Evolutionary conservation across 2,888 invertebrate genomes (phyloP), one percentile per base, ranked within the genome.

Genomic region (Ormyrus rosae): DNA sequence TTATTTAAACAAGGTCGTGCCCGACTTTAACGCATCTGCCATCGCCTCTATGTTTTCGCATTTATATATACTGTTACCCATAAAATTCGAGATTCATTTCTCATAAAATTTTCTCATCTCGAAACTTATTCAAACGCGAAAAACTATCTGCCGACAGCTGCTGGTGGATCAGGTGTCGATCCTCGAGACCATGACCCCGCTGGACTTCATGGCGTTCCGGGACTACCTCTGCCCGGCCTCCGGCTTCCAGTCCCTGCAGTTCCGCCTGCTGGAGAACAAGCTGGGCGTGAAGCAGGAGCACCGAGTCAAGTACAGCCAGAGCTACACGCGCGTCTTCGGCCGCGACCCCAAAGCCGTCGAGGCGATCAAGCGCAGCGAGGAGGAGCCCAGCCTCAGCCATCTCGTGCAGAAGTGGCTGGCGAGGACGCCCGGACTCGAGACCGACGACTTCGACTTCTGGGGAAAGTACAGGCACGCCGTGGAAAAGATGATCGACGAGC

Each of bases 161-260:
- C 93, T 99, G 69, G 98, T 97, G 58, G 99, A 99, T 89, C 99
- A 99, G 92, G 98, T 99, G 61, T 96, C 96, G 92, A 98, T 99
- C 85, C 91, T 99, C 85, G 99, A 99, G 91, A 99, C 99, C 0
- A 99, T 99, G 99, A 98, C 99, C 0, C 99, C 99, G 0, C 91
- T 99, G 80, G 99, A 99, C 91, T 99, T 99, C 89, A 97, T 99
- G 95, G 99, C 99, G 88, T 99, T 99, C 91, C 94, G 99, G 68
- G 94, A 96, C 84, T 97, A 97, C 89, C 92, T 99, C 56, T 95
- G 96, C 10, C 97, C 99, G 0, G 98, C 99, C 0, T 99, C 99
- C 0, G 99, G 99, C 0, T 99, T 99, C 90, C 99, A 99, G 90
- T 99, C 98, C 87, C 91, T 98, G 56, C 98, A 99, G 91, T 99